These are phyloP conservation scores for Adoxophyes honmai DNA, from an alignment of 1,140 invertebrate genomes.

Conservation along the genomic window DNA sequence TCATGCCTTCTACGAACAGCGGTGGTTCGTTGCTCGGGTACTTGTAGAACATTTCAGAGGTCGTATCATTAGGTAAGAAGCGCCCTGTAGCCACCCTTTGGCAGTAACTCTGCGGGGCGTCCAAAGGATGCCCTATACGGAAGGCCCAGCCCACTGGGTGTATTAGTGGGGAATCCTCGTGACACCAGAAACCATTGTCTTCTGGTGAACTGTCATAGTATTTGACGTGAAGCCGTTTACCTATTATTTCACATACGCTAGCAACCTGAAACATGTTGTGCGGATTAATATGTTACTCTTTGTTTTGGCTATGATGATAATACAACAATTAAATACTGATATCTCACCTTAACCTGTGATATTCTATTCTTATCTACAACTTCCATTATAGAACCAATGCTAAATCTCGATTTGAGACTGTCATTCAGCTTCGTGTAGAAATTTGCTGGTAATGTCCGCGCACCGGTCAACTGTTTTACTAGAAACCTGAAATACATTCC, in stretches of 20 bases:
- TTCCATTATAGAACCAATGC: slow-evolving; percentile 90
- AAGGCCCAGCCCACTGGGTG: slow-evolving; percentile 97
- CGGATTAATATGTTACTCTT: too few species aligned
- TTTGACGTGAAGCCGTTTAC: slow-evolving; percentile 92
- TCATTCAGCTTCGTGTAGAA: slow-evolving; percentile 93
- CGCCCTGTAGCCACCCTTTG: slow-evolving; percentile 80
- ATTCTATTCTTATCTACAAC: slow-evolving; percentile 97
- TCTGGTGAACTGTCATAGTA: slow-evolving; percentile 91
- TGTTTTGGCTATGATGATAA: too few species aligned
- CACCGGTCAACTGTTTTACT: slow-evolving; percentile 93
- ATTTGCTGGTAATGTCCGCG: slow-evolving; percentile 93
- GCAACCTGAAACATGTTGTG: slow-evolving; percentile 76
- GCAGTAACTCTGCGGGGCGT: slow-evolving; percentile 87
- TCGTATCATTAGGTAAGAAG: slow-evolving; percentile 85
- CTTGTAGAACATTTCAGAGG: slow-evolving; percentile 77
- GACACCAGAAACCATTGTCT: slow-evolving; percentile 96
- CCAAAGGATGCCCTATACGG: slow-evolving; percentile 90
- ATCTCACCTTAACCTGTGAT: slow-evolving; percentile 88
- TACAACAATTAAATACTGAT: not conserved
- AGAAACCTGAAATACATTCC: slow-evolving; percentile 80
- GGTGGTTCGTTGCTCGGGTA: slow-evolving; percentile 58
- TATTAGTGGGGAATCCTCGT: slow-evolving; percentile 95
- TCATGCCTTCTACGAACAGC: slow-evolving; percentile 93
- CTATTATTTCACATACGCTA: slow-evolving; percentile 92
- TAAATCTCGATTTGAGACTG: slow-evolving; percentile 89